These are phyloP conservation scores for Venustoraphidia nigricollis DNA, from an alignment of 2,888 invertebrate species.

Conservation along the genomic window DNA sequence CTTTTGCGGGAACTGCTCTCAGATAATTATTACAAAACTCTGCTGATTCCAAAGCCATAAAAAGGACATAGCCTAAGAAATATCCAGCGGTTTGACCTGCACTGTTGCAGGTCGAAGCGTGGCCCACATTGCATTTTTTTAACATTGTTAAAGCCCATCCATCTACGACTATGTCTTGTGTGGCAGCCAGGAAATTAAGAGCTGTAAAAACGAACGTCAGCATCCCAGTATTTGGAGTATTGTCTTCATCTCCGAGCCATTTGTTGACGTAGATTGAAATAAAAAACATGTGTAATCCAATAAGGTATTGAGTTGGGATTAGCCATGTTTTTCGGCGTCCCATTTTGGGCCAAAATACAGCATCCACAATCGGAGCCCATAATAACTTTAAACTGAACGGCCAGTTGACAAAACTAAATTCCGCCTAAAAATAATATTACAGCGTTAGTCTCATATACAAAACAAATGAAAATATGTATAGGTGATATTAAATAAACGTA, in stretches of 20 bases:
- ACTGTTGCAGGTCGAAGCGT: slow-evolving; percentile 97
- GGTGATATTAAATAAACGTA: background rate
- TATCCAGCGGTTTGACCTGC: slow-evolving; percentile 97
- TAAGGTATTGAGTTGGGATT: slow-evolving; percentile 83
- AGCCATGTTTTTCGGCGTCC: slow-evolving; percentile 93
- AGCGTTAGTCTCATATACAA: background rate
- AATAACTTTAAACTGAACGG: slow-evolving; percentile 84
- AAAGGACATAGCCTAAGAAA: slow-evolving; percentile 91
- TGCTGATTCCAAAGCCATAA: slow-evolving; percentile 88
- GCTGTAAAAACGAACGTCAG: slow-evolving; percentile 79
- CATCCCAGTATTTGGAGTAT: slow-evolving; percentile 51
- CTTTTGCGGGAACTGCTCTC: slow-evolving; percentile 48
- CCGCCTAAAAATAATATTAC: slow-evolving; percentile 42
- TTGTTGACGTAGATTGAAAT: slow-evolving; percentile 59
- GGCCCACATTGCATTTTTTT: slow-evolving; percentile 88
- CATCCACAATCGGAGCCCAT: slow-evolving; percentile 98
- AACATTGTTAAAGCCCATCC: slow-evolving; percentile 99
- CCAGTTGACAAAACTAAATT: slow-evolving; percentile 89
- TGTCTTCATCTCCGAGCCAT: slow-evolving; percentile 56
- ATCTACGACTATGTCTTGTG: slow-evolving; percentile 98
- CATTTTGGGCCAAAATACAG: slow-evolving; percentile 65
- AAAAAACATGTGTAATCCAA: slow-evolving; percentile 78
- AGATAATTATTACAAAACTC: slow-evolving; percentile 93
- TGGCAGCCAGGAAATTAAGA: slow-evolving; percentile 92
- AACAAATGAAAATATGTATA: too few species aligned